A percentile compares a stretch with the other conserved stretches of the same genome.
Evolutionary conservation across 1,140 invertebrate genomes (phyloP).

Genomic region (Drosophila baimaii): DNA sequence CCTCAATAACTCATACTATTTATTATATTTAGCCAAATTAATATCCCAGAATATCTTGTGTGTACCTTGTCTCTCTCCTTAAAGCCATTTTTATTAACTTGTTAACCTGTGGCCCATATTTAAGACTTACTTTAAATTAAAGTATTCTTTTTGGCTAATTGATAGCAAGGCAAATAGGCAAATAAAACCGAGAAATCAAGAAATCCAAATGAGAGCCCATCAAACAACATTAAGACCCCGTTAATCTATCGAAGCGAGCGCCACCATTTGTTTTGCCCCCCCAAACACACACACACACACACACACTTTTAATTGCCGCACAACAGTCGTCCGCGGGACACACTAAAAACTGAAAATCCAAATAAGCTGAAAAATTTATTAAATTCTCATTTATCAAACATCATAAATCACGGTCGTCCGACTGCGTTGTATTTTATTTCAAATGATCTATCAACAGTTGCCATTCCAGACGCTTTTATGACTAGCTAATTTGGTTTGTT

Average conservation of each 20-base stretch:
- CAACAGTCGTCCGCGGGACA: conserved; percentile 22
- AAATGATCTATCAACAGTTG: conserved; percentile 82
- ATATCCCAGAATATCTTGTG: not conserved
- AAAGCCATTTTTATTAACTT: conserved; percentile 5
- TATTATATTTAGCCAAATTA: not conserved
- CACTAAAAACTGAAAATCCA: conserved; percentile 47
- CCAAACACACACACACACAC: conserved; percentile 13
- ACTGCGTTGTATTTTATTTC: conserved; percentile 53
- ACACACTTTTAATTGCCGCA: conserved; percentile 61
- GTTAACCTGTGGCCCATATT: not conserved
- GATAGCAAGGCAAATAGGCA: conserved; percentile 36
- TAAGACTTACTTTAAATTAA: conserved; percentile 11
- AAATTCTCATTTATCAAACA: conserved; percentile 81
- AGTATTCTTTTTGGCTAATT: conserved; percentile 32
- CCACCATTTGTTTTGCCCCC: conserved; percentile 68
- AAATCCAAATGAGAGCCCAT: conserved; percentile 18
- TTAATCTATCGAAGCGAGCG: conserved; percentile 72
- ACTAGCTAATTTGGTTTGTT: conserved; percentile 79
- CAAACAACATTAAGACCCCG: conserved; percentile 58
- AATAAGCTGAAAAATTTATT: conserved; percentile 77
- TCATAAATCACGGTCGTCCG: conserved; percentile 69
- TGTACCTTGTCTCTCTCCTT: not conserved
- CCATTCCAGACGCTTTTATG: conserved; percentile 70
- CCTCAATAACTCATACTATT: not conserved
- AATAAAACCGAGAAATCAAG: conserved; percentile 37